phyloP scores from a whole-genome alignment of 2,113 vertebrate species.

The Ia io region DNA sequence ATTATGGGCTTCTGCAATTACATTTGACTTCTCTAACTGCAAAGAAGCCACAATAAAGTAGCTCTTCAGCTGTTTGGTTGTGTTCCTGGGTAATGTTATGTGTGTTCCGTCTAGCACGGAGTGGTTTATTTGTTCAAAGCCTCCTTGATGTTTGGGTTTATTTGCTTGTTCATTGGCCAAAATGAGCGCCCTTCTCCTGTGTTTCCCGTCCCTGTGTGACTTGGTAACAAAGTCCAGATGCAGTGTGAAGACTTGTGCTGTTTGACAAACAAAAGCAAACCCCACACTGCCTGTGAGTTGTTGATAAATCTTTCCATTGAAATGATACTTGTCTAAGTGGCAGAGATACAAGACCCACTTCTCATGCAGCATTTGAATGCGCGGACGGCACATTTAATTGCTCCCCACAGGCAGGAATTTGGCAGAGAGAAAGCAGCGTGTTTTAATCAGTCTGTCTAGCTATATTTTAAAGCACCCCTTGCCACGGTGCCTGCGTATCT shows the following conservation, averaged over 20 bases:
- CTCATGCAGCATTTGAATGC: slow-evolving; percentile 62
- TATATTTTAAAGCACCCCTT: slow-evolving; percentile 65
- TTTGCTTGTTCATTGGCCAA: slow-evolving; percentile 57
- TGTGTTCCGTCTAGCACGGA: slow-evolving; percentile 42
- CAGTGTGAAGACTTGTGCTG: neutral
- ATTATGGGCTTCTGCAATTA: neutral
- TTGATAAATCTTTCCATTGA: slow-evolving; percentile 70
- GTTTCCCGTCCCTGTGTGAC: slow-evolving; percentile 10
- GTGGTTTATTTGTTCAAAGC: slow-evolving; percentile 65
- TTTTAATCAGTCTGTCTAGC: slow-evolving; percentile 71
- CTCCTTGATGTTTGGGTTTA: slow-evolving; percentile 52
- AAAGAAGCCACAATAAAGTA: slow-evolving; percentile 43
- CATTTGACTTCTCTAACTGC: slow-evolving; percentile 31
- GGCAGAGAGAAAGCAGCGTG: neutral
- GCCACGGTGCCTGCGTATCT: slow-evolving; percentile 51
- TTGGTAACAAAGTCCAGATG: slow-evolving; percentile 67
- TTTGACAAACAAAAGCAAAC: slow-evolving; percentile 66
- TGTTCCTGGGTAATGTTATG: slow-evolving; percentile 34
- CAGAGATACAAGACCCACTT: slow-evolving; percentile 66
- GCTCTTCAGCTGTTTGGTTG: slow-evolving; percentile 29
- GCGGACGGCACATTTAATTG: slow-evolving; percentile 33
- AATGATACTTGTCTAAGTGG: slow-evolving; percentile 63
- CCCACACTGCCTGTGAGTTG: slow-evolving; percentile 53
- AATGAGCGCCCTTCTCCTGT: slow-evolving; percentile 40
- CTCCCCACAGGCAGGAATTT: slow-evolving; percentile 62